Evolutionary conservation across 2,797 vertebrate genomes (phyloP).

Genomic region (Triplophysa yarkandensis): DNA sequence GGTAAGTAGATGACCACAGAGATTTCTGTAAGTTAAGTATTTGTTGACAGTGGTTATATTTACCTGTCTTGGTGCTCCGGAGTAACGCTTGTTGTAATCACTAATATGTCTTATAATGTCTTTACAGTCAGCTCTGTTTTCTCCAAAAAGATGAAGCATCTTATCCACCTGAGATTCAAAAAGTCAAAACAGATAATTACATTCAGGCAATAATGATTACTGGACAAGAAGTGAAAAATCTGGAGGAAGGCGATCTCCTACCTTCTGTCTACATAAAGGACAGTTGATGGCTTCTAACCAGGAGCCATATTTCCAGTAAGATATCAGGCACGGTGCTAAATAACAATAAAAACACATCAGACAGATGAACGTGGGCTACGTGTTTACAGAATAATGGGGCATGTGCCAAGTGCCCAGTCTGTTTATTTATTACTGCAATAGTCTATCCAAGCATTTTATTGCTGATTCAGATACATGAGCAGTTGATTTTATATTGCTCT

Average conservation of each 20-base stretch:
- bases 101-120: slow-evolving; percentile 74
- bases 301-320: slow-evolving; percentile 82
- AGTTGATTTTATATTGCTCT: not conserved
- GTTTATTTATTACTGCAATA: slow-evolving; percentile 2
- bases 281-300: slow-evolving; percentile 83
- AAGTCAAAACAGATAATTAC: not conserved
- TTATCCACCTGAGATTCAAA: slow-evolving; percentile 73
- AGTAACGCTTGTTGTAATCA: slow-evolving; percentile 85
- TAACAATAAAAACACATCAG: slow-evolving; percentile 22
- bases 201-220: not conserved
- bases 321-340: slow-evolving; percentile 82
- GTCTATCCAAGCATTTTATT: not conserved
- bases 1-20: no score
- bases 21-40: not conserved
- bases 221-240: not conserved
- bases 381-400: slow-evolving; percentile 1
- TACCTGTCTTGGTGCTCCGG: slow-evolving; percentile 78
- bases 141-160: slow-evolving; percentile 74
- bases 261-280: slow-evolving; percentile 87
- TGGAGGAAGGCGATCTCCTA: slow-evolving; percentile 50
- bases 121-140: slow-evolving; percentile 72
- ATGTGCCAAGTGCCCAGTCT: not conserved
- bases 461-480: not conserved
- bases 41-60: slow-evolving; percentile 26
- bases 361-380: not conserved